phyloP scores from a whole-genome alignment of 2,113 vertebrate species.

The Austrofundulus limnaeus region DNA sequence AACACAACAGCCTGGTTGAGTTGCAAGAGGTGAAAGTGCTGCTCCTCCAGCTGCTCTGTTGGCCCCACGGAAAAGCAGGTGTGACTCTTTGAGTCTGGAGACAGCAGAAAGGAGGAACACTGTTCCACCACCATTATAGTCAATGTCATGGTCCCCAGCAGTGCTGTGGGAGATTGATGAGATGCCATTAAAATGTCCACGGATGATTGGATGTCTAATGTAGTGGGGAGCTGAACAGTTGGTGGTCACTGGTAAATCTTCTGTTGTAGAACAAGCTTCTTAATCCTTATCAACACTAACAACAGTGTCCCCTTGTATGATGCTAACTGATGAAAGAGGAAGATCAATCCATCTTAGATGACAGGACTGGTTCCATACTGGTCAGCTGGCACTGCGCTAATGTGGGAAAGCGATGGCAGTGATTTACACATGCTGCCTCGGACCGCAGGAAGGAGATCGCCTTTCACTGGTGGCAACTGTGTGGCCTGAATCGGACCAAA shows the following conservation, averaged over 20 bases:
- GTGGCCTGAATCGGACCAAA: slow-evolving; percentile 30
- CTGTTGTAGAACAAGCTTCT: slow-evolving; percentile 30
- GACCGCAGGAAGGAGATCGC: slow-evolving; percentile 53
- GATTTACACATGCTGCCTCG: slow-evolving; percentile 63
- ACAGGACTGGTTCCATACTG: slow-evolving; percentile 47
- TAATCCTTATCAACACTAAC: slow-evolving; percentile 54
- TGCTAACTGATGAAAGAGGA: slow-evolving; percentile 47
- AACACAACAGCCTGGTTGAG: slow-evolving; percentile 54
- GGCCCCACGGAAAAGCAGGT: slow-evolving; percentile 56
- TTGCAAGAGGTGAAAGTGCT: slow-evolving; percentile 45
- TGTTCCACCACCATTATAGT: slow-evolving; percentile 36
- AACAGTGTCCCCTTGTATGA: slow-evolving; percentile 39
- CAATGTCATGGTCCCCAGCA: slow-evolving; percentile 45
- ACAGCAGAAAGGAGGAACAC: slow-evolving; percentile 39
- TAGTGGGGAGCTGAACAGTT: slow-evolving; percentile 35
- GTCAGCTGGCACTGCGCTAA: slow-evolving; percentile 68
- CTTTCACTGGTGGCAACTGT: slow-evolving; percentile 63
- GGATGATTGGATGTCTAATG: slow-evolving; percentile 55
- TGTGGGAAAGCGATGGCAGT: slow-evolving; percentile 52
- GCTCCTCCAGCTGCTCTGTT: slow-evolving; percentile 53
- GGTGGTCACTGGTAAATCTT: slow-evolving; percentile 42
- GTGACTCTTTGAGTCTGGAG: slow-evolving; percentile 40
- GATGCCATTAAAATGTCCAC: slow-evolving; percentile 51
- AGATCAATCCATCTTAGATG: slow-evolving; percentile 58
- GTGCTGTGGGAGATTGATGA: slow-evolving; percentile 49